A percentile compares a stretch with the other conserved stretches of the same genome.
Conservation (phyloP, 2,888 invertebrate species). For the Ophioninae sp. region DNA sequence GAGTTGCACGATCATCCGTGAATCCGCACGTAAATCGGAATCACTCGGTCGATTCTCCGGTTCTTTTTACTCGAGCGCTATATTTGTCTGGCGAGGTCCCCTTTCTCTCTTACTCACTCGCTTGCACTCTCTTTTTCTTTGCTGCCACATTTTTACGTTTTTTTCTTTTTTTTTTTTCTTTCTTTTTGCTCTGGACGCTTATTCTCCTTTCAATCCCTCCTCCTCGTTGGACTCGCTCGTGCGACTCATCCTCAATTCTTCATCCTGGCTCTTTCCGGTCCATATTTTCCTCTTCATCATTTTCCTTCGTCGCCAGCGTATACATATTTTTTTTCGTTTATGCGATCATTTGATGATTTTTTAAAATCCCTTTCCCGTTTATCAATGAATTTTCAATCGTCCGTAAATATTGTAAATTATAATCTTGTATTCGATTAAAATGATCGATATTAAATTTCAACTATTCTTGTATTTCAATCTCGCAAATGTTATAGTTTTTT, state of each 20-base stretch:
- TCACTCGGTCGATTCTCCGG: conserved; percentile 60
- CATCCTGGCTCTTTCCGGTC: conserved; percentile 13
- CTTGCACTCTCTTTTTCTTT: conserved; percentile 13
- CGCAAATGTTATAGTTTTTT: too few relatives aligned
- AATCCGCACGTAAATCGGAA: conserved; percentile 63
- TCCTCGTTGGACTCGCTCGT: conserved; percentile 43
- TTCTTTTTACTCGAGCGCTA: conserved; percentile 45
- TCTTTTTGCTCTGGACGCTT: conserved; percentile 12
- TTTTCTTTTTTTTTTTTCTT: background rate
- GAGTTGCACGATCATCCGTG: conserved; percentile 64
- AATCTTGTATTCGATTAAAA: too few relatives aligned
- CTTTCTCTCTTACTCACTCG: conserved; percentile 33
- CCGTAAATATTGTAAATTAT: background rate
- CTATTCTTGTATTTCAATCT: too few relatives aligned
- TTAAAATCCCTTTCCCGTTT: background rate
- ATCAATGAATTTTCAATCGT: background rate
- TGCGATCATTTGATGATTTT: background rate
- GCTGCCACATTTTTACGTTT: too few relatives aligned
- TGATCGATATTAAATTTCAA: too few relatives aligned
- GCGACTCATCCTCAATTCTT: conserved; percentile 32
- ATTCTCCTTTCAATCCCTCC: conserved; percentile 26
- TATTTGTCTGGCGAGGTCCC: conserved; percentile 2
- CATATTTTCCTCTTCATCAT: conserved; percentile 56
- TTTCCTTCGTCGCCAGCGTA: conserved; percentile 3
- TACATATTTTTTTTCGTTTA: background rate